Evolutionary conservation across 2,113 vertebrate genomes (phyloP).

Genomic region (Mirza zaza): DNA sequence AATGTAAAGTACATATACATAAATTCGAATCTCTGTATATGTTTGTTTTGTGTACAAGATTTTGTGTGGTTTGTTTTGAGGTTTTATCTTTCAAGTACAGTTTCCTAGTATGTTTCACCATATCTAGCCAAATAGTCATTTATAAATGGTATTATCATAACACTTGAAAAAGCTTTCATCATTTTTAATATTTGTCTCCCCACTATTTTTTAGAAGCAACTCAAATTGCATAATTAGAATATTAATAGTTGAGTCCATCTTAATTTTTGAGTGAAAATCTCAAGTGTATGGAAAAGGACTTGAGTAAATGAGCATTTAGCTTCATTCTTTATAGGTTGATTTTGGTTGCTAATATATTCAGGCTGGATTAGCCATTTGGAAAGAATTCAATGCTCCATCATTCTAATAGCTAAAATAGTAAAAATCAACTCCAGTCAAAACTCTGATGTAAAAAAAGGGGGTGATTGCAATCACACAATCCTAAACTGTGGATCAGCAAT

Average conservation of each 20-base stretch:
- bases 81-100: not conserved
- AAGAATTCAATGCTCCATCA: not conserved
- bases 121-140: not conserved
- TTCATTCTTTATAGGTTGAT: not conserved
- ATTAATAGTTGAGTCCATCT: not conserved
- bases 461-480: not conserved
- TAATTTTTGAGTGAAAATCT: constrained; percentile 35
- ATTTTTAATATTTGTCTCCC: not conserved
- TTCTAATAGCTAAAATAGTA: not conserved
- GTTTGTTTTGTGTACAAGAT: not conserved
- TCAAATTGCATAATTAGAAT: not conserved
- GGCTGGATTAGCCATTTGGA: not conserved
- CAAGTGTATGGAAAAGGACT: not conserved
- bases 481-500: not conserved
- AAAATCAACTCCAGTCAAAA: not conserved
- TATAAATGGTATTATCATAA: not conserved
- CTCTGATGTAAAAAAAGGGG: not conserved
- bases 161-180: constrained; percentile 3
- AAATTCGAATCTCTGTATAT: not conserved
- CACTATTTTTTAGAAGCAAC: not conserved
- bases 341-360: not conserved
- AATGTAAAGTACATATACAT: not conserved
- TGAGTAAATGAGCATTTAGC: not conserved
- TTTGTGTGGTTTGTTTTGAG: not conserved
- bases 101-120: not conserved